A percentile compares a stretch with the other conserved stretches of the same genome.
These are phyloP conservation scores for Oryzias woworae DNA, from an alignment of 2,113 vertebrate genomes.

Conservation along the genomic window DNA sequence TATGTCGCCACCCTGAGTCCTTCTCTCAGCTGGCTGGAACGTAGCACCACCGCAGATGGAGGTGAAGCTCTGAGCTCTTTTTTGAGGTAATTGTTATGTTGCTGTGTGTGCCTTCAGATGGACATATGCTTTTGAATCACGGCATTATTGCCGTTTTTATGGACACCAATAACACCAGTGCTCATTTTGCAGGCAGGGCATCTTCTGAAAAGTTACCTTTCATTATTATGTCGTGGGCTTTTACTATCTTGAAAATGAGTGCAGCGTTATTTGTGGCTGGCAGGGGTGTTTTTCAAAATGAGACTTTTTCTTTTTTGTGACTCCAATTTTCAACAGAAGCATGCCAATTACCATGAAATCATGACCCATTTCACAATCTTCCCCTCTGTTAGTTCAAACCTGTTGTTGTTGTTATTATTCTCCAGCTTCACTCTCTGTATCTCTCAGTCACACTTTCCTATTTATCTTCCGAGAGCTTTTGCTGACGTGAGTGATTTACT, in stretches of 20 bases:
- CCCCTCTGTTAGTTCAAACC: not conserved
- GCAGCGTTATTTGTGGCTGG: not conserved
- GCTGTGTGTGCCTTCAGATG: constrained; percentile 6
- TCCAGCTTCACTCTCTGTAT: constrained; percentile 8
- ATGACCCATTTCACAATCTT: not conserved
- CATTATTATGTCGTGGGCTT: not conserved
- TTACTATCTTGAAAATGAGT: constrained; percentile 4
- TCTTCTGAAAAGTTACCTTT: constrained; percentile 16
- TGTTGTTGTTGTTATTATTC: constrained; percentile 14
- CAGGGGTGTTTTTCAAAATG: too few relatives aligned
- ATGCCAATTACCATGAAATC: constrained; percentile 23
- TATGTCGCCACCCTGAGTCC: constrained; percentile 26
- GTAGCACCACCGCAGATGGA: constrained; percentile 16
- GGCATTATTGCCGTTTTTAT: constrained; percentile 25
- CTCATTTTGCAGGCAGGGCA: constrained; percentile 2
- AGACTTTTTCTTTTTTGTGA: too few relatives aligned
- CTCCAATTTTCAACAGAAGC: constrained; percentile 6
- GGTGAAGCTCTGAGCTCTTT: not conserved
- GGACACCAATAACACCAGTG: constrained; percentile 13
- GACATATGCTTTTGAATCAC: constrained; percentile 21
- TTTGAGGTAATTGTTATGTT: constrained; percentile 31
- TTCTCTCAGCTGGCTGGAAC: constrained; percentile 15
- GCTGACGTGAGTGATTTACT: constrained; percentile 42
- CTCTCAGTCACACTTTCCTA: constrained; percentile 16
- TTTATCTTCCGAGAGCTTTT: constrained; percentile 37